Base-by-base conservation (phyloP, 2,113 vertebrate genomes). In the Dicaeum eximium region DNA sequence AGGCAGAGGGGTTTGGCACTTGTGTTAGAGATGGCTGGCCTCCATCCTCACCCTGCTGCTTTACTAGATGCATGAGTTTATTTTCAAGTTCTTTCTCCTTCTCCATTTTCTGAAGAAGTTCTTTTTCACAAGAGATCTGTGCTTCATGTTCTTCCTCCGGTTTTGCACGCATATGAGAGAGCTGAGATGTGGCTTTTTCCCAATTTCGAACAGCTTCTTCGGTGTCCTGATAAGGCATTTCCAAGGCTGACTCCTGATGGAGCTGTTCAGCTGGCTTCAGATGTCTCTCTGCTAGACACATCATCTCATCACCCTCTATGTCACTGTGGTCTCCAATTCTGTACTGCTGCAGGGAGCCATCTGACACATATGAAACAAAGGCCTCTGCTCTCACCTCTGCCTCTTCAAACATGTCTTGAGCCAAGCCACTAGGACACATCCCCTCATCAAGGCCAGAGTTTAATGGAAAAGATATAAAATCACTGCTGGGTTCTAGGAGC, bases 181-280 rank as follows among this genome's bases (percentile, higher is more conserved):
- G 97, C 51, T 98, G 98, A 66, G 97, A 94, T 6, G 96, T 65
- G 12, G 80, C 94, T 78, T 96, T 74, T 72, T 81, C 79, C 96
- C 96, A 98, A 89, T 97, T 98, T 80, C 61, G 92, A 72, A 97
- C 78, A 60, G 97, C 97, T 93, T 98, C 98, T 56, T 97, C 96
- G 22, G 97, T 71, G 37, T 98, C 97, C 70, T 97, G 96, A 2
- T 94, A 96, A 40, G 92, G 97, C 37, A 90, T 96, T 35, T 88
- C 67, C 56, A 98, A 87, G 92, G 98, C 96, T 57, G 97, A 95
- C 70, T 98, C 97, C 88, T 98, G 92, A 56, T 62, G 77, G 74
- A 98, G 79, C 92, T 98, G 97, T 44, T 98, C 97, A 11, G 86
- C 96, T 20, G 98, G 97, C 37, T 98, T 97, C 31, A 35, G 74